These are phyloP conservation scores for Helleia helle DNA, from an alignment of 2,888 invertebrate genomes.

Conservation along the genomic window DNA sequence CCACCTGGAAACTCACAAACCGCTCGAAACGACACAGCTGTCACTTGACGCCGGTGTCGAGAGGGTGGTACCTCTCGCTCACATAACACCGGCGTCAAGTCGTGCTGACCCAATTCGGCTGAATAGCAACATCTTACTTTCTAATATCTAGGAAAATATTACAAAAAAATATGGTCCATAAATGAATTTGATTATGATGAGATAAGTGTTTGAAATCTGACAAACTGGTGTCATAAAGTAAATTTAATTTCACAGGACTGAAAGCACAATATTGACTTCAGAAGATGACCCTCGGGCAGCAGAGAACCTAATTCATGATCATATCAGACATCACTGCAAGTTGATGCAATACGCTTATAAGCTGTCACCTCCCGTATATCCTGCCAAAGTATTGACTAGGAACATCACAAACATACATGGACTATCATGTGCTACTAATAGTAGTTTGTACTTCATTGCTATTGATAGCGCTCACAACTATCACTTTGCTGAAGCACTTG, in stretches of 20 bases:
- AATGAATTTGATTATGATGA: no score
- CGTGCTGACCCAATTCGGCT: no score
- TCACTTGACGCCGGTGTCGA: no score
- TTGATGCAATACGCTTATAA: slow-evolving; percentile 51
- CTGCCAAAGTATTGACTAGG: slow-evolving; percentile 25
- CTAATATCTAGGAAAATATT: no score
- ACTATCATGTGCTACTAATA: slow-evolving; percentile 56
- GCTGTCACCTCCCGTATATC: slow-evolving; percentile 44
- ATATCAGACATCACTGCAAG: slow-evolving; percentile 51
- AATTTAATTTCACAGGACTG: slow-evolving; percentile 35
- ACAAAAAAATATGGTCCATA: no score
- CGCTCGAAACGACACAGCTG: no score
- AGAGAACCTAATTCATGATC: slow-evolving; percentile 57
- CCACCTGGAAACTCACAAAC: no score
- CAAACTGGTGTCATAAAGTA: no score
- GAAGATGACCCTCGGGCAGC: slow-evolving; percentile 71
- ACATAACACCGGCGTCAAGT: no score
- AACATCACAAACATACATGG: slow-evolving; percentile 56
- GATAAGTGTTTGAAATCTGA: no score
- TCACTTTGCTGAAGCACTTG: slow-evolving; percentile 83
- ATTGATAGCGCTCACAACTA: slow-evolving; percentile 82
- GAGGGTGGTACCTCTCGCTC: no score
- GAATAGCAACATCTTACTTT: no score
- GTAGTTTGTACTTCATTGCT: slow-evolving; percentile 68
- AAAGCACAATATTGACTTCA: slow-evolving; percentile 56